These are phyloP conservation scores for Porphyrio hochstetteri DNA, from an alignment of 2,113 vertebrate species.

Conservation along the genomic window DNA sequence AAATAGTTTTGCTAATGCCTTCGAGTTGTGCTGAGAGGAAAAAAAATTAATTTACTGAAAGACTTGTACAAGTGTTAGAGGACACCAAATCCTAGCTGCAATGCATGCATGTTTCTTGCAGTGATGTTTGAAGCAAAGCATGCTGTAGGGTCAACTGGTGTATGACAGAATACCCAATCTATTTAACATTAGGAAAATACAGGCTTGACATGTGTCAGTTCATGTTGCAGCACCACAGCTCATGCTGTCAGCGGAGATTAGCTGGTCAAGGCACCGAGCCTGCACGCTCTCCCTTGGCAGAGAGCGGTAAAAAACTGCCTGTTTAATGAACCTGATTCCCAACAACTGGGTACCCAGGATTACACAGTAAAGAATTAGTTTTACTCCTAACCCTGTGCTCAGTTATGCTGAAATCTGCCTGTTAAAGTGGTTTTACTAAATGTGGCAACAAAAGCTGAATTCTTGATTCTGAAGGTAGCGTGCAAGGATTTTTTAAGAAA, in stretches of 20 bases:
- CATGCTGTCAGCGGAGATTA: not conserved
- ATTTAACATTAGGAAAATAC: not conserved
- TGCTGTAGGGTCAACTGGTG: not conserved
- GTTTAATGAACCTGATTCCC: not conserved
- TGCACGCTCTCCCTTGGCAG: not conserved
- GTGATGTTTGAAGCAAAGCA: not conserved
- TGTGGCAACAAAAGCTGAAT: not conserved
- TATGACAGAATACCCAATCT: not conserved
- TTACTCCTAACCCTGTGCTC: not conserved
- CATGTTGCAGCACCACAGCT: accelerated
- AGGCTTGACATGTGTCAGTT: not conserved
- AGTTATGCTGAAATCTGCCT: not conserved
- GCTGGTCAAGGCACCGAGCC: not conserved
- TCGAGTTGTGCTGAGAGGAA: not conserved
- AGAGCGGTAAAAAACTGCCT: not conserved
- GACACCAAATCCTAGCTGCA: not conserved
- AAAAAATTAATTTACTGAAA: not conserved
- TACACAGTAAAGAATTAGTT: not conserved
- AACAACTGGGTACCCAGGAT: not conserved
- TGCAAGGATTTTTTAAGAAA: not conserved
- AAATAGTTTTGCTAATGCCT: not conserved
- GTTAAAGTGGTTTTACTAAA: not conserved
- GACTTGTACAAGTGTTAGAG: not conserved
- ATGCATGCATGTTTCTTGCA: not conserved
- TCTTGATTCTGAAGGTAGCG: not conserved